Conservation (phyloP, 1,140 invertebrate species). For the Carposina sasakii region DNA sequence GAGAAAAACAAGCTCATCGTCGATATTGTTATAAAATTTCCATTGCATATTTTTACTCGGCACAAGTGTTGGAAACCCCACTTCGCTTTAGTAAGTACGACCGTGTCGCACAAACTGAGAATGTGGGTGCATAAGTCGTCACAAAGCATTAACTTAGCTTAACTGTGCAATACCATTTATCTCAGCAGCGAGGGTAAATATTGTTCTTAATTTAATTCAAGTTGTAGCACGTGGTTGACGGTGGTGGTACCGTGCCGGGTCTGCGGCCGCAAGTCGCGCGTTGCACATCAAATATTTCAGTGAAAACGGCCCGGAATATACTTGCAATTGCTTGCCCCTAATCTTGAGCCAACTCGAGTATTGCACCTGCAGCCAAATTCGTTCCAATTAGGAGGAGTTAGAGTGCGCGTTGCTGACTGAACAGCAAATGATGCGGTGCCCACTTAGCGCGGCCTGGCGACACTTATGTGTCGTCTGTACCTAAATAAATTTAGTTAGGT, state of each 20-base stretch:
- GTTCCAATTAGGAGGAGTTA: constrained; percentile 70
- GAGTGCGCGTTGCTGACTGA: constrained; percentile 61
- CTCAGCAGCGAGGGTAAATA: constrained; percentile 57
- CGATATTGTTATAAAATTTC: too few species aligned
- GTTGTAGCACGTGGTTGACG: constrained; percentile 34
- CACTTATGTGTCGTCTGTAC: constrained; percentile 54
- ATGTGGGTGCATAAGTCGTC: constrained; percentile 56
- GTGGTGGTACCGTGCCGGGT: constrained; percentile 28
- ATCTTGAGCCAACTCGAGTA: constrained; percentile 68
- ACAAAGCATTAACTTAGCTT: constrained; percentile 53
- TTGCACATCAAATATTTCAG: constrained; percentile 66
- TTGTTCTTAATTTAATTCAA: constrained; percentile 73
- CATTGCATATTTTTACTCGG: too few species aligned
- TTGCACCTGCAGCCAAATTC: constrained; percentile 70
- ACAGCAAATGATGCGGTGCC: constrained; percentile 68
- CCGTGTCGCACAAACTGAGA: too few species aligned
- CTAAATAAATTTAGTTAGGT: constrained; percentile 66
- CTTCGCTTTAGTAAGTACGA: too few species aligned
- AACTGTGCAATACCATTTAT: constrained; percentile 66
- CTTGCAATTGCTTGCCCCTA: constrained; percentile 61
- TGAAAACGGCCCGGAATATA: constrained; percentile 52
- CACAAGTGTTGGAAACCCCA: too few species aligned
- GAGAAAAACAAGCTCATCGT: too few species aligned
- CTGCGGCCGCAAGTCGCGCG: constrained; percentile 55
- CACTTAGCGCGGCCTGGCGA: constrained; percentile 53